Evolutionary conservation across 2,797 vertebrate genomes (phyloP).

Genomic region (Sebastes trivittatus): DNA sequence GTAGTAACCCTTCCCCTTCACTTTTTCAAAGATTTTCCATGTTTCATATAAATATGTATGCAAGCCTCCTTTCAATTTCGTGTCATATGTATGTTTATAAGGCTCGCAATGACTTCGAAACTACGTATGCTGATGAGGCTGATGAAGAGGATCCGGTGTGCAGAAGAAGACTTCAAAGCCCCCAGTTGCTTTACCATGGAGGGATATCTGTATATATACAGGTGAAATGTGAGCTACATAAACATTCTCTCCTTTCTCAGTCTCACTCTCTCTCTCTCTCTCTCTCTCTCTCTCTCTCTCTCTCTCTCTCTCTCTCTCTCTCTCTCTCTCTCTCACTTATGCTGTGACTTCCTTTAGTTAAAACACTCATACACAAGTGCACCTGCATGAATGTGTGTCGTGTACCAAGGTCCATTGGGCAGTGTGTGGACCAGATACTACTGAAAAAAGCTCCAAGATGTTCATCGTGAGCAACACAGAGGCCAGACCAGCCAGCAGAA

Average conservation of each 20-base stretch:
- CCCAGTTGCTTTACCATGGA: constrained; percentile 96
- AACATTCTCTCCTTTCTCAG: background rate
- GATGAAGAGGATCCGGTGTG: constrained; percentile 96
- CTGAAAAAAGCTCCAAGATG: constrained; percentile 94
- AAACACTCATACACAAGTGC: background rate
- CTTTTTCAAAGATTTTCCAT: background rate
- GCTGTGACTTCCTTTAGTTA: background rate
- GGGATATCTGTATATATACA: constrained; percentile 93
- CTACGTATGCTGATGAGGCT: constrained; percentile 96
- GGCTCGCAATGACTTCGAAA: constrained; percentile 99
- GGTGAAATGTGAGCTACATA: constrained; percentile 90
- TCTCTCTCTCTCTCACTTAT: background rate
- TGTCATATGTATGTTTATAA: constrained; percentile 64
- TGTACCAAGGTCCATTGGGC: constrained; percentile 88
- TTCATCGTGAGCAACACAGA: constrained; percentile 95
- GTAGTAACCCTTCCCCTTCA: too few species aligned
- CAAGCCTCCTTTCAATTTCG: background rate
- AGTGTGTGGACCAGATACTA: constrained; percentile 97
- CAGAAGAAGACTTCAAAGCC: constrained; percentile 93
- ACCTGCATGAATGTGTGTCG: background rate
- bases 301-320: background rate
- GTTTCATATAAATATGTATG: background rate
- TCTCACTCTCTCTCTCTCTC: background rate
- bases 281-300: background rate
- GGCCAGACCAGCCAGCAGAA: constrained; percentile 90